Evolutionary conservation across 2,113 vertebrate species (phyloP).

Genomic region (Lagenorhynchus albirostris): DNA sequence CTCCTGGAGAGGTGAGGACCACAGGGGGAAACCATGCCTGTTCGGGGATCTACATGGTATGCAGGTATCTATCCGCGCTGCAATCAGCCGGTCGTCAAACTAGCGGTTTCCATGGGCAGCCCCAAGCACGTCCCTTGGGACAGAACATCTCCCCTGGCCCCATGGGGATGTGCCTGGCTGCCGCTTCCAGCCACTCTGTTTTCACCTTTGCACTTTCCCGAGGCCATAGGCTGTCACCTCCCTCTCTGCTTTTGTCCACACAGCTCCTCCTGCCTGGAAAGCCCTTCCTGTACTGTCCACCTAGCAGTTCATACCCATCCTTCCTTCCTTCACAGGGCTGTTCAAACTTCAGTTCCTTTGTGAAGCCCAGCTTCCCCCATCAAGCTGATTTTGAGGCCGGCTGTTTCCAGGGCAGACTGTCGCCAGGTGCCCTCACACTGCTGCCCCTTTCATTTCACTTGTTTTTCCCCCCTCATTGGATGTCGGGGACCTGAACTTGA

Average conservation of each 20-base stretch:
- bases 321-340: neutral
- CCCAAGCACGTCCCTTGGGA: neutral
- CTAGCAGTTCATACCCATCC: neutral
- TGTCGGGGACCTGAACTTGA: neutral
- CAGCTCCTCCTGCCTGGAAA: neutral
- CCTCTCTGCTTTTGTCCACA: neutral
- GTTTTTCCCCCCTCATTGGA: neutral
- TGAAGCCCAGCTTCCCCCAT: too few relatives aligned
- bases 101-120: accelerated
- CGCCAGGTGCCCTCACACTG: neutral
- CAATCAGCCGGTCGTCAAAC: neutral
- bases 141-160: neutral
- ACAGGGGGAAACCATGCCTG: neutral
- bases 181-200: neutral
- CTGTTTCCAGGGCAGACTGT: neutral
- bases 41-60: accelerated
- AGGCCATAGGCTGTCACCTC: neutral
- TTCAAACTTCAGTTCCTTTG: too few relatives aligned
- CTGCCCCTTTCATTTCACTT: neutral
- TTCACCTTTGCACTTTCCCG: accelerated
- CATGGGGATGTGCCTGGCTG: too few relatives aligned
- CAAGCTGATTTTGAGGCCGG: neutral
- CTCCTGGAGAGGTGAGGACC: neutral
- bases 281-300: neutral
- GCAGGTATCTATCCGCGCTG: neutral